Conservation (phyloP, 1,140 invertebrate species). For the Drosophila parabipectinata region DNA sequence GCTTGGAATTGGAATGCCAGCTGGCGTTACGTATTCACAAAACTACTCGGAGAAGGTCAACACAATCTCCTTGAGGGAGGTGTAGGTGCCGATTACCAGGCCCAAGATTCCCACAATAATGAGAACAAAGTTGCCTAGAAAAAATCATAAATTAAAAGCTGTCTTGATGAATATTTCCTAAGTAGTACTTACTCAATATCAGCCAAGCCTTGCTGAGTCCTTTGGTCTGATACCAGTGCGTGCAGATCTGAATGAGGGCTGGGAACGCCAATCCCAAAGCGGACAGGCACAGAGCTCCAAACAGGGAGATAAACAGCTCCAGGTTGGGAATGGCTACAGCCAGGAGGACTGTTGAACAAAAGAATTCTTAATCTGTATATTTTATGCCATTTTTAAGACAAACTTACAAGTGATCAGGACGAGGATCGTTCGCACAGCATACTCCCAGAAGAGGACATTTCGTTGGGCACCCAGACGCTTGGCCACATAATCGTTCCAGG, state of each 20-base stretch:
- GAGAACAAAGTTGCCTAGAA: constrained; percentile 88
- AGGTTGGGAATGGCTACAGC: constrained; percentile 92
- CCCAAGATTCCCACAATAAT: constrained; percentile 88
- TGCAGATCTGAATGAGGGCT: constrained; percentile 90
- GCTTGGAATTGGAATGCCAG: constrained; percentile 65
- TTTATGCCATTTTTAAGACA: neutral
- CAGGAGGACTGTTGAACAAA: constrained; percentile 87
- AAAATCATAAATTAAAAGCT: neutral
- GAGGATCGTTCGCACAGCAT: constrained; percentile 87
- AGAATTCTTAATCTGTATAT: neutral
- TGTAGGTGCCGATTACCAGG: constrained; percentile 89
- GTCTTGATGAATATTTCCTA: neutral
- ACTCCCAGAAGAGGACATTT: constrained; percentile 87
- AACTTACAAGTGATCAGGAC: constrained; percentile 92
- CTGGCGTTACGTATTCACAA: constrained; percentile 34
- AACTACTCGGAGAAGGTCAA: constrained; percentile 84
- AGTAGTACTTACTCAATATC: constrained; percentile 58
- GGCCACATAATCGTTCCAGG: constrained; percentile 89
- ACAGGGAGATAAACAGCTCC: constrained; percentile 94
- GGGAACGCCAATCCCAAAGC: constrained; percentile 94
- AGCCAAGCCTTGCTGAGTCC: constrained; percentile 76
- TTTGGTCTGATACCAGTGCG: constrained; percentile 87
- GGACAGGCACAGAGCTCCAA: constrained; percentile 94
- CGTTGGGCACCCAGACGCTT: constrained; percentile 76
- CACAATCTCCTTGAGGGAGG: constrained; percentile 88